Evolutionary conservation across 1,140 invertebrate genomes (phyloP).

Genomic region (Helicorthomorpha holstii): DNA sequence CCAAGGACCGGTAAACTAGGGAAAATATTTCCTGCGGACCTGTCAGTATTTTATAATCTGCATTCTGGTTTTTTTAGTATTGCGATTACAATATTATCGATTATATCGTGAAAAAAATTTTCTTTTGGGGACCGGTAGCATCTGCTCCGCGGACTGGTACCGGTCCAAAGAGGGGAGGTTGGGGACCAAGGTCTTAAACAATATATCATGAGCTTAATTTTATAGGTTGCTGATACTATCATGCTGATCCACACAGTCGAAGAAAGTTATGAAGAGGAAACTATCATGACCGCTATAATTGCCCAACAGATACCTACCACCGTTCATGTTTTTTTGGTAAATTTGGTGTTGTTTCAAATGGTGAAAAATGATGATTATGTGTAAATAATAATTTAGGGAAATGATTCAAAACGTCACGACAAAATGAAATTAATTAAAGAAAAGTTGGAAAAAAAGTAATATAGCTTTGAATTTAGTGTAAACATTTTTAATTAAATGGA

Average conservation of each 20-base stretch:
- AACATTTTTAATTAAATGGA: slow-evolving; percentile 46
- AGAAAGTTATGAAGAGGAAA: slow-evolving; percentile 57
- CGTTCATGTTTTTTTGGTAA: slow-evolving; percentile 49
- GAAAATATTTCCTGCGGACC: too few relatives aligned
- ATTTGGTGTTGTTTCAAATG: not conserved
- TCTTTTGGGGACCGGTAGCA: too few relatives aligned
- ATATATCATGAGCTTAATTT: too few relatives aligned
- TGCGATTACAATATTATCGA: too few relatives aligned
- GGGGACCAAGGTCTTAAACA: too few relatives aligned
- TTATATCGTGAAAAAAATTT: too few relatives aligned
- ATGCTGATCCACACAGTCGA: slow-evolving; percentile 44
- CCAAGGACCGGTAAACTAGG: too few relatives aligned
- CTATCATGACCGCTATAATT: slow-evolving; percentile 48
- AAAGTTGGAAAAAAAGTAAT: too few relatives aligned
- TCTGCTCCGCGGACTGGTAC: too few relatives aligned
- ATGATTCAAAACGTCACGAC: not conserved
- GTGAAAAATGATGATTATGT: not conserved
- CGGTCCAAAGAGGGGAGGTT: too few relatives aligned
- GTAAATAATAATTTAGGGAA: not conserved
- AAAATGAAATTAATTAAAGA: not conserved
- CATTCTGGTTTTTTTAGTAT: too few relatives aligned
- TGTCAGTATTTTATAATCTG: too few relatives aligned
- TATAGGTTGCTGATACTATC: slow-evolving; percentile 52
- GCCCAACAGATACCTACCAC: slow-evolving; percentile 70
- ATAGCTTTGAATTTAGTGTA: not conserved